Conservation (phyloP, 2,888 invertebrate species). For the Ametastegia equiseti region DNA sequence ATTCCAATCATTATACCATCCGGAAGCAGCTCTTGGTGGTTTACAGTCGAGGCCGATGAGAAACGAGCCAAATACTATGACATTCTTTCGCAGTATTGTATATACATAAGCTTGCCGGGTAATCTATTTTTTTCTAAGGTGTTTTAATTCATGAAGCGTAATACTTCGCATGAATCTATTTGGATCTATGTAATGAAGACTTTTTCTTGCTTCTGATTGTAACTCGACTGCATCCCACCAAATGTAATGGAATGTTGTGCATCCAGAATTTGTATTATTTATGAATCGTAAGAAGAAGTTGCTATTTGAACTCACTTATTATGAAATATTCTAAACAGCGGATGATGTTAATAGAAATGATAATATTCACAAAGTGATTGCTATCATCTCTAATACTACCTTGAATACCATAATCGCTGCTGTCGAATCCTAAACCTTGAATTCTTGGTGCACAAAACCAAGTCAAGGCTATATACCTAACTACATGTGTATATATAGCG, state of each 20-base stretch:
- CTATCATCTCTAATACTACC: not conserved
- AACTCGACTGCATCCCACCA: constrained; percentile 30
- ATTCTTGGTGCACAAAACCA: constrained; percentile 40
- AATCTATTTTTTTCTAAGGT: not conserved
- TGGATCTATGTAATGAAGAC: not conserved
- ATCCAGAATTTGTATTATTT: constrained; percentile 18
- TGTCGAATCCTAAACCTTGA: not conserved
- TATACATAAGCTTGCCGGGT: not conserved
- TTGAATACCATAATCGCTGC: not conserved
- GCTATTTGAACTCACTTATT: not conserved
- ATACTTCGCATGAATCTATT: not conserved
- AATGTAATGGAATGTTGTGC: constrained; percentile 17
- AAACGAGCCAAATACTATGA: not conserved
- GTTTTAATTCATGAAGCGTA: not conserved
- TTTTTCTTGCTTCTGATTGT: constrained; percentile 2
- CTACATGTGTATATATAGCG: constrained; percentile 55
- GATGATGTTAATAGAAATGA: not conserved
- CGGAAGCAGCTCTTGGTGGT: constrained; percentile 57
- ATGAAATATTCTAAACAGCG: not conserved
- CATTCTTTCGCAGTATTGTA: not conserved
- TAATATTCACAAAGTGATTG: not conserved
- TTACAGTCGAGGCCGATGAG: constrained; percentile 13
- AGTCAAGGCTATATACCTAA: constrained; percentile 33
- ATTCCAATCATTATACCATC: constrained; percentile 73
- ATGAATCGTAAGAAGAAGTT: not conserved